Evolutionary conservation across 2,888 invertebrate genomes (phyloP).

Genomic region (Epinotia nisella): DNA sequence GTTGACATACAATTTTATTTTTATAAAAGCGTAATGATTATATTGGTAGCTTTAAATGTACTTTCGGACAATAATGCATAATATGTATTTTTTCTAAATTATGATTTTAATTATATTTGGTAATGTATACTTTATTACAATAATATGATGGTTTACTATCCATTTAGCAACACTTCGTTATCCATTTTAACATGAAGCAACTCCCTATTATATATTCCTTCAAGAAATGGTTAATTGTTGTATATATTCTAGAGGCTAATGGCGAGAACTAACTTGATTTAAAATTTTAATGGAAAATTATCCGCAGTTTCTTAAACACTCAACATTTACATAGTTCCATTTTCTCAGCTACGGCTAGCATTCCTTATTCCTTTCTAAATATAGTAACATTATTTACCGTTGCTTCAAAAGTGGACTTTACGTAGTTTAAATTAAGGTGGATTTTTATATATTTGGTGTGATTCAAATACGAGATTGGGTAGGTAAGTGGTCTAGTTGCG

Average conservation of each 20-base stretch:
- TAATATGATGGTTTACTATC: too few relatives aligned
- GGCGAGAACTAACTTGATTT: slow-evolving; percentile 11
- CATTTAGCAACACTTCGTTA: too few relatives aligned
- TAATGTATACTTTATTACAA: too few relatives aligned
- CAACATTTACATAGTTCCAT: slow-evolving; percentile 23
- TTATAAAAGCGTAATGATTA: too few relatives aligned
- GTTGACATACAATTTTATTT: too few relatives aligned
- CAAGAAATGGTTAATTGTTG: background rate
- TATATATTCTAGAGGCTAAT: background rate
- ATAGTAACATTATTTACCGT: too few relatives aligned
- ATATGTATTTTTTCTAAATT: too few relatives aligned
- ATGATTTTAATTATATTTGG: too few relatives aligned
- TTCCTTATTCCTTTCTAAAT: background rate
- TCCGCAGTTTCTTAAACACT: slow-evolving; percentile 21
- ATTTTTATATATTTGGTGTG: background rate
- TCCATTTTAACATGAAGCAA: too few relatives aligned
- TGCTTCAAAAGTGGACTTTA: background rate
- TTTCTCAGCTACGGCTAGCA: background rate
- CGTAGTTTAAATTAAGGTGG: background rate
- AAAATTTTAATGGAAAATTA: slow-evolving; percentile 19
- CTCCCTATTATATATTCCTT: too few relatives aligned
- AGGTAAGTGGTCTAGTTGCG: background rate
- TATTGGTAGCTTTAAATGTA: too few relatives aligned
- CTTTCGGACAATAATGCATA: too few relatives aligned
- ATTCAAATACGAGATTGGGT: background rate